Percentiles rank a stretch among this genome's conserved stretches.
phyloP scores from a whole-genome alignment of 2,888 invertebrate species.

The Sphaerophoria taeniata region DNA sequence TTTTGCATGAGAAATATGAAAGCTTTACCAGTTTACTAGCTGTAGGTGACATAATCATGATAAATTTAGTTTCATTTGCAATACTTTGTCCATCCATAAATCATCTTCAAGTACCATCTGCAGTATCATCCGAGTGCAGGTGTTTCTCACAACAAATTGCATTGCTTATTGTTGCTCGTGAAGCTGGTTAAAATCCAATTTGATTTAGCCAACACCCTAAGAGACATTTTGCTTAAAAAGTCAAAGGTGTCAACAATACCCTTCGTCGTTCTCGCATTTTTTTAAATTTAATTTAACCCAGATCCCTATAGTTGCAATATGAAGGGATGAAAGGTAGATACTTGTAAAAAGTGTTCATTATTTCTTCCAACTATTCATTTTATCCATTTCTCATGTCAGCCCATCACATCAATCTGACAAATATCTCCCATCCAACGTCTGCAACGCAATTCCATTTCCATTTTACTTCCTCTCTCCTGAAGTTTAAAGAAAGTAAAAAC shows the following conservation, averaged over 20 bases:
- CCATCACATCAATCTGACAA: conserved; percentile 53
- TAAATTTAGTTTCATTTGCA: conserved; percentile 21
- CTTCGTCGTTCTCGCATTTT: background rate
- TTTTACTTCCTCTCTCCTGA: no score
- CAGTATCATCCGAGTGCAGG: conserved; percentile 1
- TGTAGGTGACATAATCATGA: conserved; percentile 22
- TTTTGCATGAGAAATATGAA: no score
- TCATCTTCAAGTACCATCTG: background rate
- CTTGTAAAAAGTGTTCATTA: background rate
- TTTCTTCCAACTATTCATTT: conserved; percentile 26
- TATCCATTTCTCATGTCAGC: conserved; percentile 53
- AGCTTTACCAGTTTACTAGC: no score
- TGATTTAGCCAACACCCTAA: conserved; percentile 11
- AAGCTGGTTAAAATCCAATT: conserved; percentile 20
- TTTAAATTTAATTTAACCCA: no score
- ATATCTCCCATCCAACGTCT: conserved; percentile 16
- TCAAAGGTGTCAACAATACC: conserved; percentile 12
- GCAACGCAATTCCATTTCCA: conserved; percentile 24
- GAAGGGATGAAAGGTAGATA: no score
- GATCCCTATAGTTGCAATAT: no score
- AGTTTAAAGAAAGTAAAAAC: conserved; percentile 1
- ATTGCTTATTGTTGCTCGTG: background rate
- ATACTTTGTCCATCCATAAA: conserved; percentile 31
- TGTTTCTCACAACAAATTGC: conserved; percentile 31
- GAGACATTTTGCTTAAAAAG: background rate